Conservation (phyloP, 64 coral and sea anemone genomes). For the Stylophora pistillata region DNA sequence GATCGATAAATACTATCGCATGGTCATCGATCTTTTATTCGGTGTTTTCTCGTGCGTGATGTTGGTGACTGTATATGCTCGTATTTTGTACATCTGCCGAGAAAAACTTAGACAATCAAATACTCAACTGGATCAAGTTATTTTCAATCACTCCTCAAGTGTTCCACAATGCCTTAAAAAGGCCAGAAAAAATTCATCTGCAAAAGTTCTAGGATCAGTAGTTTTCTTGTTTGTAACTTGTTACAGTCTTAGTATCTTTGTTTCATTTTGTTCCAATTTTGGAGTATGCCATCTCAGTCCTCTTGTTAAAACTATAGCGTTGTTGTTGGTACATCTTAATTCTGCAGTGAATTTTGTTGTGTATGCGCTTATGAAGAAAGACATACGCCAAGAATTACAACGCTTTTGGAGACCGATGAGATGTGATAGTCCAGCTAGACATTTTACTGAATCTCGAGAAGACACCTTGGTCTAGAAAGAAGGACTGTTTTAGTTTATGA, state of each 20-base stretch:
- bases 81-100: not conserved
- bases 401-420: not conserved
- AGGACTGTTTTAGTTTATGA: not conserved
- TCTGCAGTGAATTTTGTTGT: slow-evolving; percentile 7
- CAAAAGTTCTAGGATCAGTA: not conserved
- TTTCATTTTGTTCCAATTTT: slow-evolving; percentile 1
- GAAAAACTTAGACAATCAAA: not conserved
- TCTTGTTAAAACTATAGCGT: not conserved
- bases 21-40: not conserved
- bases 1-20: slow-evolving; percentile 2
- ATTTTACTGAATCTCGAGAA: slow-evolving; percentile 1
- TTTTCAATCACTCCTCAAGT: not conserved
- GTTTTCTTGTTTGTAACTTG: slow-evolving; percentile 9
- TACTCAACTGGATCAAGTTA: not conserved
- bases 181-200: not conserved
- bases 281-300: not conserved
- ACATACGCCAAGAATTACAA: slow-evolving; percentile 5
- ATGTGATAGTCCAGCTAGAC: not conserved
- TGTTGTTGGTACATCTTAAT: slow-evolving; percentile 1
- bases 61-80: not conserved
- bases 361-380: slow-evolving; percentile 24
- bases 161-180: not conserved
- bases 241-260: slow-evolving; percentile 15
- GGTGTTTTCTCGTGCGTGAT: slow-evolving; percentile 12
- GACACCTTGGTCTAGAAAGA: not conserved